These are phyloP conservation scores for Coilia nasus DNA, from an alignment of 2,797 vertebrate species.

Conservation along the genomic window DNA sequence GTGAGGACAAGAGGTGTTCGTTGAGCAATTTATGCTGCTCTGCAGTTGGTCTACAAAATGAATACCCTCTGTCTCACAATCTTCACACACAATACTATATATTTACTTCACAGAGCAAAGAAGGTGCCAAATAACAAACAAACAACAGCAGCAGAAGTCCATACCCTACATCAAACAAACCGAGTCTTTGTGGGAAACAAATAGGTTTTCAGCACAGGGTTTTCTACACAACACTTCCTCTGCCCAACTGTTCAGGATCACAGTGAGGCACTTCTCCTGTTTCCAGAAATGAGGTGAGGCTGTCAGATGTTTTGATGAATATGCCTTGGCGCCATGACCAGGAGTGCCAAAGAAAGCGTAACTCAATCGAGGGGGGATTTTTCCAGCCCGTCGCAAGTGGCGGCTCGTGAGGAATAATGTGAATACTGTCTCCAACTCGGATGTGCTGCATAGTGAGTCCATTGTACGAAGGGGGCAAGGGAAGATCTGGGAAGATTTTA, in stretches of 20 bases:
- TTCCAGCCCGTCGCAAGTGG: constrained; percentile 65
- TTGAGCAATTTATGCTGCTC: not conserved
- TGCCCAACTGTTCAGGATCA: constrained; percentile 35
- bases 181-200: not conserved
- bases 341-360: constrained; percentile 77
- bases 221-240: constrained; percentile 14
- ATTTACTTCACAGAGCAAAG: constrained; percentile 5
- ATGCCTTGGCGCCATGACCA: constrained; percentile 62
- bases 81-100: not conserved
- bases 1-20: not conserved
- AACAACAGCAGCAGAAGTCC: not conserved
- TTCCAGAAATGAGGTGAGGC: constrained; percentile 70
- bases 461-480: constrained; percentile 47
- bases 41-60: not conserved
- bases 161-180: not conserved
- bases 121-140: not conserved
- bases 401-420: constrained; percentile 64
- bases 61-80: not conserved
- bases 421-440: constrained; percentile 62
- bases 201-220: not conserved
- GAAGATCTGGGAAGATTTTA: constrained; percentile 60
- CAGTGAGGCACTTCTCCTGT: constrained; percentile 47
- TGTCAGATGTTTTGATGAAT: constrained; percentile 72
- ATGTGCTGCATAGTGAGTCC: constrained; percentile 60
- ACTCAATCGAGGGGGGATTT: constrained; percentile 64